A percentile compares a stretch with the other conserved stretches of the same genome.
phyloP scores from a whole-genome alignment of 2,888 invertebrate species.

The Chrysomela aeneicollis region DNA sequence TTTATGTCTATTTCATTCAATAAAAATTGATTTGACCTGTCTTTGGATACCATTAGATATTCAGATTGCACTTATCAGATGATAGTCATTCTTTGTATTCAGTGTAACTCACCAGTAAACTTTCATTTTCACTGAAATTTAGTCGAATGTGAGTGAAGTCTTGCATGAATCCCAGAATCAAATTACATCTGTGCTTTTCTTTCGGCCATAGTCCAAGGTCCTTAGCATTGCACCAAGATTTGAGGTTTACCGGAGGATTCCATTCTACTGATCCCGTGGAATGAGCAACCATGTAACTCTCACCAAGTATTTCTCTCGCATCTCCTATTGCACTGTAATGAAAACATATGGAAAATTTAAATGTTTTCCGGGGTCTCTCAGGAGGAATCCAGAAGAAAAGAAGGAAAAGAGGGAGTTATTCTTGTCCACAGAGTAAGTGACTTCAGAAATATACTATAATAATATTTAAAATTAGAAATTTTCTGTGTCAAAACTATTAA shows the following conservation, averaged over 20 bases:
- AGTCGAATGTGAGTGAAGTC: conserved; percentile 48
- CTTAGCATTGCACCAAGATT: conserved; percentile 56
- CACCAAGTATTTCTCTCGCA: conserved; percentile 48
- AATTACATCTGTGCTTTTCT: conserved; percentile 58
- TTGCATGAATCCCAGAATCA: conserved; percentile 57
- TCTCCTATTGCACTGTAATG: conserved; percentile 54
- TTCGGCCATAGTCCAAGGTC: conserved; percentile 59
- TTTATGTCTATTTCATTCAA: too few relatives aligned
- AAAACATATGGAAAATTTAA: too few relatives aligned
- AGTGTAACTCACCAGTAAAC: conserved; percentile 44
- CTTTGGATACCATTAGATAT: neutral
- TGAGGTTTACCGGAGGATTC: conserved; percentile 52
- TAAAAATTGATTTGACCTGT: neutral
- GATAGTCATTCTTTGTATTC: too few relatives aligned
- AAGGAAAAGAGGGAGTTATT: too few relatives aligned
- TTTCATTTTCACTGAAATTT: conserved; percentile 45
- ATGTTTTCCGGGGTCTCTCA: too few relatives aligned
- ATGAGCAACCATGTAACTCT: conserved; percentile 50
- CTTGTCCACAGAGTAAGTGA: too few relatives aligned
- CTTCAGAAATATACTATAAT: too few relatives aligned
- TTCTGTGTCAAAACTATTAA: too few relatives aligned
- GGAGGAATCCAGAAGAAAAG: too few relatives aligned
- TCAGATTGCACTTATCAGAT: neutral
- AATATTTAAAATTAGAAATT: too few relatives aligned
- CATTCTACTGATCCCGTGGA: conserved; percentile 55